A percentile compares a stretch with the other conserved stretches of the same genome.
Conservation (phyloP, 2,888 invertebrate species). For the Meandrusa payeni region DNA sequence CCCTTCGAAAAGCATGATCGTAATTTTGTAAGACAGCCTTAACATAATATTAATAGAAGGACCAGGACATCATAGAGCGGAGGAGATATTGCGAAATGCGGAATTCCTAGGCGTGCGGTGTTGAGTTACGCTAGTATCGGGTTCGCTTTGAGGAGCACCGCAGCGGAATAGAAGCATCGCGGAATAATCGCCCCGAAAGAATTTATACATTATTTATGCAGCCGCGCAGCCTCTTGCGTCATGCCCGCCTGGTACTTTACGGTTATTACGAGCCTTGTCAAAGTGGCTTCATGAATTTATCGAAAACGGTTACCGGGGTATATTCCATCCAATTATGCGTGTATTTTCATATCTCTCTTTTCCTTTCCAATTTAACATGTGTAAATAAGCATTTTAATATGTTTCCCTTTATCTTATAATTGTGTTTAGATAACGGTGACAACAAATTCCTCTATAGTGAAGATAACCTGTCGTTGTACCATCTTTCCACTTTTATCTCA, state of each 20-base stretch:
- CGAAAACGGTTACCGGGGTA: conserved; percentile 7
- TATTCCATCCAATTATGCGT: conserved; percentile 13
- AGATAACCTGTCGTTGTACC: too few species aligned
- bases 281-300: conserved; percentile 16
- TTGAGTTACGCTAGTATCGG: conserved; percentile 57
- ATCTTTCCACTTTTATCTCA: too few species aligned
- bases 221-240: conserved; percentile 39
- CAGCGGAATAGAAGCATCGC: conserved; percentile 49
- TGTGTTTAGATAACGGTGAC: too few species aligned
- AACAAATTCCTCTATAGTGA: too few species aligned
- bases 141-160: conserved; percentile 59
- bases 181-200: conserved; percentile 37
- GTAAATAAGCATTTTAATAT: conserved; percentile 5
- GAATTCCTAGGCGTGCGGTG: conserved; percentile 57
- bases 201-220: conserved; percentile 43
- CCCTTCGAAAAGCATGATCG: conserved; percentile 30
- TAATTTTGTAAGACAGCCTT: conserved; percentile 38
- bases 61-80: conserved; percentile 40
- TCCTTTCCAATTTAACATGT: conserved; percentile 7
- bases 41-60: conserved; percentile 40
- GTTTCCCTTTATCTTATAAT: neutral
- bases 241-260: conserved; percentile 46
- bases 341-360: conserved; percentile 12
- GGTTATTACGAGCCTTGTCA: conserved; percentile 41
- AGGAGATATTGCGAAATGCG: conserved; percentile 49